Percentiles rank a stretch among this genome's conserved stretches.
phyloP scores from a whole-genome alignment of 2,797 vertebrate genomes.

The Brotula barbata region DNA sequence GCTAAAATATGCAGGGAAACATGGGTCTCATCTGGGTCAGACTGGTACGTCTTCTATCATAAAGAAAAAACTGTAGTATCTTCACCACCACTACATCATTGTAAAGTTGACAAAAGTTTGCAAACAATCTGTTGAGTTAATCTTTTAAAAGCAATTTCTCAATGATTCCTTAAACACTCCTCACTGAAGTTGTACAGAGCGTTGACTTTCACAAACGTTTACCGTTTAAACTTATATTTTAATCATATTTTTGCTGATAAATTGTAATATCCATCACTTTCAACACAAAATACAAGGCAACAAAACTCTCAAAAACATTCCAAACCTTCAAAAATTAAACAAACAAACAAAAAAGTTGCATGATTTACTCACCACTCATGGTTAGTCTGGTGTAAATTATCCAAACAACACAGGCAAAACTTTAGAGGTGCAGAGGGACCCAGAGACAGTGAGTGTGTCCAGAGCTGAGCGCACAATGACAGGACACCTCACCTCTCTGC shows the following conservation, averaged over 20 bases:
- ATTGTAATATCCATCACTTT: not conserved
- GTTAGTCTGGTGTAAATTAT: slow-evolving; percentile 40
- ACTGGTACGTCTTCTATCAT: not conserved
- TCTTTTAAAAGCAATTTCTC: too few relatives aligned
- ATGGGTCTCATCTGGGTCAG: slow-evolving; percentile 1
- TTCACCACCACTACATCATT: too few relatives aligned
- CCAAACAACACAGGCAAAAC: slow-evolving; percentile 16
- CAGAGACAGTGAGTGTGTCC: slow-evolving; percentile 18
- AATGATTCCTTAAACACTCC: too few relatives aligned
- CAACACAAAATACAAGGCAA: not conserved
- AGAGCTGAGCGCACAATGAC: slow-evolving; percentile 38
- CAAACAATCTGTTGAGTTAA: too few relatives aligned
- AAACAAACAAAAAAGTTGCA: not conserved
- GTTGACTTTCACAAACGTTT: not conserved
- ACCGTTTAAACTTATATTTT: not conserved
- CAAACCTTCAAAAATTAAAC: not conserved
- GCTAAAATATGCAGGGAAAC: slow-evolving; percentile 35
- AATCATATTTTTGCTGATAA: not conserved
- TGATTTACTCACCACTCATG: slow-evolving; percentile 78
- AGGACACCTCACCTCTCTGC: slow-evolving; percentile 26
- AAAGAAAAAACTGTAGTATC: too few relatives aligned
- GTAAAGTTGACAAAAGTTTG: too few relatives aligned
- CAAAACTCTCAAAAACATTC: not conserved
- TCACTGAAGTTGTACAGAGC: too few relatives aligned
- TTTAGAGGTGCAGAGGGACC: slow-evolving; percentile 1